phyloP scores from a whole-genome alignment of 1,140 invertebrate genomes.

The Cotesia chilonis region DNA sequence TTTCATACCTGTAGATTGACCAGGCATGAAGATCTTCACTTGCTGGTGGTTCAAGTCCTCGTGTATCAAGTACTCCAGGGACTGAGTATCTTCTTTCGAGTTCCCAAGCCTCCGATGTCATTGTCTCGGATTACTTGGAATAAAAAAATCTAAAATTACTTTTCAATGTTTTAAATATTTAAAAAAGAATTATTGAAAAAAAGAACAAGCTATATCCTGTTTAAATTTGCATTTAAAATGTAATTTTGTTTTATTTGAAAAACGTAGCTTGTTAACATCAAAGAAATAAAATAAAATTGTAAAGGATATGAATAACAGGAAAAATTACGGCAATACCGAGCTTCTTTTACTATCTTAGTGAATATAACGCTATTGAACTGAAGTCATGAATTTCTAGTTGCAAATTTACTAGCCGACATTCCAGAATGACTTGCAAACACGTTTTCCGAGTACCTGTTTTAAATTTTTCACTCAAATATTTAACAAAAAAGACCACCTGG shows the following conservation, averaged over 20 bases:
- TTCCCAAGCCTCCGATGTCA: conserved; percentile 69
- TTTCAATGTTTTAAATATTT: not conserved
- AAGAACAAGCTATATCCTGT: not conserved
- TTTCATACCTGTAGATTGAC: conserved; percentile 87
- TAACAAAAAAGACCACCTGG: too few relatives aligned
- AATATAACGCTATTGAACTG: too few relatives aligned
- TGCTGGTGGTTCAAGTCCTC: conserved; percentile 68
- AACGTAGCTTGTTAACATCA: too few relatives aligned
- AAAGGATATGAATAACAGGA: too few relatives aligned
- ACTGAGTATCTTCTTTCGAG: conserved; percentile 84
- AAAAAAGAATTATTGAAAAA: not conserved
- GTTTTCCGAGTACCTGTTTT: not conserved
- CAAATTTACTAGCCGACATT: conserved; percentile 19
- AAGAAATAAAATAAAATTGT: too few relatives aligned
- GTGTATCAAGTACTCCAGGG: conserved; percentile 76
- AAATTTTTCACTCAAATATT: too few relatives aligned
- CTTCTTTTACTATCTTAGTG: too few relatives aligned
- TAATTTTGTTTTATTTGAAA: too few relatives aligned
- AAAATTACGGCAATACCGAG: too few relatives aligned
- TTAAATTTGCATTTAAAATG: too few relatives aligned
- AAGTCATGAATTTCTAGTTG: not conserved
- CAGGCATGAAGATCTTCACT: conserved; percentile 94
- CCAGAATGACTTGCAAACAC: conserved; percentile 17
- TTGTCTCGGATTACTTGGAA: conserved; percentile 35
- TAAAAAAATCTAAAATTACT: too few relatives aligned